Percentiles rank a stretch among this genome's conserved stretches.
Conservation (phyloP, 2,888 invertebrate genomes). For the Drosophila stalkeri region DNA sequence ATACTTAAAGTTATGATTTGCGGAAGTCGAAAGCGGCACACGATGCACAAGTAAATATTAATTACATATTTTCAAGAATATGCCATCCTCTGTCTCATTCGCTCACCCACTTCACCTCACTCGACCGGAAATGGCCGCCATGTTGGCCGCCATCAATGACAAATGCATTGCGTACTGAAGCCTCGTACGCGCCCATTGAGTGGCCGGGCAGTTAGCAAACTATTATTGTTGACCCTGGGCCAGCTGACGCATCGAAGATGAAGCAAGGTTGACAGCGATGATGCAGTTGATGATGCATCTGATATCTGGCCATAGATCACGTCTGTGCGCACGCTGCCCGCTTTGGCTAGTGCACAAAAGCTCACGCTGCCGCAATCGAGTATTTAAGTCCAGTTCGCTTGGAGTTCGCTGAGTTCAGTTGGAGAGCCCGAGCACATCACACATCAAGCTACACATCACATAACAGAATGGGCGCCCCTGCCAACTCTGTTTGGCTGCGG, state of each 20-base stretch:
- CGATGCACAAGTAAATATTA: not conserved
- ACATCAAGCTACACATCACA: constrained; percentile 1
- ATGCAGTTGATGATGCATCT: constrained; percentile 48
- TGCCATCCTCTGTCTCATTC: not conserved
- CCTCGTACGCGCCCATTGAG: constrained; percentile 35
- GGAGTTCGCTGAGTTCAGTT: constrained; percentile 46
- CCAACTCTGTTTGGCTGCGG: constrained; percentile 51
- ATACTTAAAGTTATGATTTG: not conserved
- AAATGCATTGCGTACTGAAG: constrained; percentile 13
- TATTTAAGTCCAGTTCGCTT: constrained; percentile 53
- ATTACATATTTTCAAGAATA: not conserved
- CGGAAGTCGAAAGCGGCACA: not conserved
- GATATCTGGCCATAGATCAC: constrained; percentile 66
- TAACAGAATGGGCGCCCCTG: constrained; percentile 46
- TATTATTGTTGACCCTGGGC: constrained; percentile 42
- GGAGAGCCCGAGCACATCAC: constrained; percentile 28
- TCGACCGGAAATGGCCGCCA: constrained; percentile 35
- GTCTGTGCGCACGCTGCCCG: constrained; percentile 46
- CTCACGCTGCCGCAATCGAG: constrained; percentile 28
- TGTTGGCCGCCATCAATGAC: constrained; percentile 28
- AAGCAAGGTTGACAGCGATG: constrained; percentile 42
- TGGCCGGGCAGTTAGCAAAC: constrained; percentile 2
- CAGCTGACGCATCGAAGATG: constrained; percentile 48
- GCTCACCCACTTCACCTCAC: not conserved
- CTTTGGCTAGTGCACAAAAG: constrained; percentile 6